Conservation (phyloP, 2,113 vertebrate genomes). For the Labeo rohita region DNA sequence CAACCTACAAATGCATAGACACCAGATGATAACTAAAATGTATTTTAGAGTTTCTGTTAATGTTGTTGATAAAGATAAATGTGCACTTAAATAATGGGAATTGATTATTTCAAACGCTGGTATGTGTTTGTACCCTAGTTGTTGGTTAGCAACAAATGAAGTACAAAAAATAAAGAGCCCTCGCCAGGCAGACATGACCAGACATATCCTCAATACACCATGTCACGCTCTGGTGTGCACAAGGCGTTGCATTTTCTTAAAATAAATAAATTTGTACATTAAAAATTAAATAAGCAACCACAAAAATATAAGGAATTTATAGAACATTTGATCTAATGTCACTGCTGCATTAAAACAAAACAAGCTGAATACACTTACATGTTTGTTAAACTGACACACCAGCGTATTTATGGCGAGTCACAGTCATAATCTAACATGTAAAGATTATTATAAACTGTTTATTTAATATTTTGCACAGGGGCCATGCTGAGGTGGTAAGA, state of each 20-base stretch:
- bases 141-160: constrained; percentile 19
- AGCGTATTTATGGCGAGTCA: neutral
- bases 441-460: neutral
- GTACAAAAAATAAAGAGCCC: constrained; percentile 21
- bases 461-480: neutral
- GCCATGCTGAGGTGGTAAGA: neutral
- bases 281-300: neutral
- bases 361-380: neutral
- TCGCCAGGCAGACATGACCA: constrained; percentile 49
- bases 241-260: neutral
- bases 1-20: neutral
- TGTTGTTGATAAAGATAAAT: neutral
- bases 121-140: neutral
- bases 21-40: neutral
- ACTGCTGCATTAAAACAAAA: too few relatives aligned
- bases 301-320: neutral
- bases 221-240: constrained; percentile 24
- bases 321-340: neutral
- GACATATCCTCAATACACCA: constrained; percentile 43
- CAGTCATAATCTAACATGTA: neutral
- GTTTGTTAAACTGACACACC: neutral
- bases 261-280: neutral
- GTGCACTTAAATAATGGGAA: neutral
- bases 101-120: neutral
- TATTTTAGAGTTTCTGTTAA: neutral